A percentile compares a stretch with the other conserved stretches of the same genome.
These are phyloP conservation scores for Lithobates pipiens DNA, from an alignment of 2,797 vertebrate genomes.

Conservation along the genomic window DNA sequence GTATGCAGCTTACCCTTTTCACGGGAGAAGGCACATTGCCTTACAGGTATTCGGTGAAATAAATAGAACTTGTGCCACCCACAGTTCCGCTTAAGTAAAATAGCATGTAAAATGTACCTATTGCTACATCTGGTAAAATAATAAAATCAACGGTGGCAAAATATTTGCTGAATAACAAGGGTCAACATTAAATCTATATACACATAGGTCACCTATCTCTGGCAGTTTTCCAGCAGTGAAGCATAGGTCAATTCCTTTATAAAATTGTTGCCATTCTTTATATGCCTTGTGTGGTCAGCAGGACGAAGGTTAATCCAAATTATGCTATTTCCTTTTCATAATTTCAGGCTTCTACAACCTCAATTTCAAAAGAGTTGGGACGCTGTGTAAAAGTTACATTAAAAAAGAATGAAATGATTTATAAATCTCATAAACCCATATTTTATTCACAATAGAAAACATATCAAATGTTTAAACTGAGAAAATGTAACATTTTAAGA, in stretches of 20 bases:
- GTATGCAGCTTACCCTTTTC: constrained; percentile 54
- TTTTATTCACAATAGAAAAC: too few species aligned
- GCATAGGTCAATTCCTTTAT: background rate
- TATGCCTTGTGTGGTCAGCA: background rate
- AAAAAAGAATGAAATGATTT: too few species aligned
- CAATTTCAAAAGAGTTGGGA: too few species aligned
- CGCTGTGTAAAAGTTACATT: too few species aligned
- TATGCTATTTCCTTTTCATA: background rate
- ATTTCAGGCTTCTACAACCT: too few species aligned
- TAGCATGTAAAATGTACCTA: background rate
- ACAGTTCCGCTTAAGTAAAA: constrained; percentile 28
- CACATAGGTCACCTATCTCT: background rate
- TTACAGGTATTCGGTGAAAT: constrained; percentile 42
- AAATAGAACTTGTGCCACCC: constrained; percentile 4
- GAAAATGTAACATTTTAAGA: too few species aligned
- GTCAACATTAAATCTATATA: background rate
- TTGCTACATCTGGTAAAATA: background rate
- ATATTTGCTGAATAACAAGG: background rate
- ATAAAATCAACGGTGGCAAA: background rate
- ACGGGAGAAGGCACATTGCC: constrained; percentile 31
- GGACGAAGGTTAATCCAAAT: background rate
- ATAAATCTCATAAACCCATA: too few species aligned
- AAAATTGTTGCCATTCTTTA: background rate
- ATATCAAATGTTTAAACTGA: too few species aligned
- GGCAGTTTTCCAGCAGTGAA: background rate